A percentile compares a stretch with the other conserved stretches of the same genome.
Evolutionary conservation across 92 coral and sea anemone species (phyloP).

Genomic region (Epizoanthus stellaris): DNA sequence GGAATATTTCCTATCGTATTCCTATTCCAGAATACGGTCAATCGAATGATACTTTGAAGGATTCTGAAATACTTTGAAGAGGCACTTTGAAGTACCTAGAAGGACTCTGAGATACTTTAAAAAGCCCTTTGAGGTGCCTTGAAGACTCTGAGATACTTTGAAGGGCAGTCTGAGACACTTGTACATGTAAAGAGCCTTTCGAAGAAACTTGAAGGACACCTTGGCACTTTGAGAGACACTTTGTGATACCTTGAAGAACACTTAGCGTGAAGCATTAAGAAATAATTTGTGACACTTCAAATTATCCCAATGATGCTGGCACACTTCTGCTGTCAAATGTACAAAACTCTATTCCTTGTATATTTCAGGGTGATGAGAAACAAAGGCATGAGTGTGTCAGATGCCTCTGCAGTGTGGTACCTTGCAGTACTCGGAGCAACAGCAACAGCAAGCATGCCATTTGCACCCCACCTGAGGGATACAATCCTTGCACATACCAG

Average conservation of each 20-base stretch:
- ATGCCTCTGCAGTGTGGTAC: slow-evolving; percentile 99
- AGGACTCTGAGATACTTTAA: background rate
- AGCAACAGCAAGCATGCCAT: slow-evolving; percentile 88
- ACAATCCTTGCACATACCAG: slow-evolving; percentile 80
- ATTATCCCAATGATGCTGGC: no score
- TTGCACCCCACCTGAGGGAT: slow-evolving; percentile 92
- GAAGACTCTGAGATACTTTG: background rate
- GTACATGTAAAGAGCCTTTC: background rate
- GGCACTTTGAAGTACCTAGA: no score
- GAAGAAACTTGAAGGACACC: background rate
- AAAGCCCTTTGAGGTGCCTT: background rate
- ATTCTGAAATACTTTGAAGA: no score
- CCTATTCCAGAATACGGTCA: no score
- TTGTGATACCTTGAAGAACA: no score
- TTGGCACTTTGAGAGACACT: background rate
- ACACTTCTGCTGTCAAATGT: no score
- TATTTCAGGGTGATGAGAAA: slow-evolving; percentile 84
- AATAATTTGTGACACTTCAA: no score
- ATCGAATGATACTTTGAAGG: background rate
- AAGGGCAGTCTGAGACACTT: background rate
- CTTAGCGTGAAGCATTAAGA: no score
- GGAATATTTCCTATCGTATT: no score
- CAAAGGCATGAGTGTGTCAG: slow-evolving; percentile 96
- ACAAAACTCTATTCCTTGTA: background rate
- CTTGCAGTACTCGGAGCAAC: slow-evolving; percentile 93